These are phyloP conservation scores for Drosophila mojavensis DNA, from an alignment of 1,140 invertebrate genomes.

Conservation along the genomic window DNA sequence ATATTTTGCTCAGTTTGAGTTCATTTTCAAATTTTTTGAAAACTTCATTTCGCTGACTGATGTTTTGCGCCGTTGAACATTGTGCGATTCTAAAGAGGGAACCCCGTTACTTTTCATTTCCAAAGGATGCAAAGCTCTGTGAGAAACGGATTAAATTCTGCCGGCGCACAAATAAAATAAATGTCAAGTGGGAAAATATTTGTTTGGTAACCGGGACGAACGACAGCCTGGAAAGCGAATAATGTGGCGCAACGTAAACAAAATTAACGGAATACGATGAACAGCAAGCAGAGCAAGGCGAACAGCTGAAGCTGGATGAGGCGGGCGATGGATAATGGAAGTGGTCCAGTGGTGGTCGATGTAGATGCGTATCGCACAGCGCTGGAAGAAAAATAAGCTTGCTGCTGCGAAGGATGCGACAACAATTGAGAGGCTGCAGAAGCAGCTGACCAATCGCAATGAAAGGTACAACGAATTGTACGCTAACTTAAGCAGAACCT, in stretches of 20 bases:
- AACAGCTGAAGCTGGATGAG: too few species aligned
- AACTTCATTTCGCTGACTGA: neutral
- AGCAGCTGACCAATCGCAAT: neutral
- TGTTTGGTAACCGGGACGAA: neutral
- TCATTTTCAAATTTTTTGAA: constrained; percentile 8
- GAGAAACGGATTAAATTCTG: neutral
- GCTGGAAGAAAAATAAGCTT: too few species aligned
- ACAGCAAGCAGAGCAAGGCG: too few species aligned
- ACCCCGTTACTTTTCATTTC: constrained; percentile 6
- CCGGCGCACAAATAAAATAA: neutral
- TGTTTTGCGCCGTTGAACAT: neutral
- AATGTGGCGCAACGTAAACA: too few species aligned
- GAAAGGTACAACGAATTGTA: neutral
- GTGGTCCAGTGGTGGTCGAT: too few species aligned
- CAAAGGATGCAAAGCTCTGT: neutral
- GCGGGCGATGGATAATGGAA: too few species aligned
- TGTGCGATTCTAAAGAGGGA: constrained; percentile 4
- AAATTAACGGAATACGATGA: too few species aligned
- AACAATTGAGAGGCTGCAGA: neutral
- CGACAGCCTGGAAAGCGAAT: too few species aligned
- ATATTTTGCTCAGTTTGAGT: constrained; percentile 11
- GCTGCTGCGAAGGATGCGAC: neutral
- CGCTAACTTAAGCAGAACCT: neutral
- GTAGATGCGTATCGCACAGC: too few species aligned
- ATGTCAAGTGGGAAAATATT: constrained; percentile 1